Conservation (phyloP, 2,888 invertebrate genomes). For the Lasioglossum villosulum region DNA sequence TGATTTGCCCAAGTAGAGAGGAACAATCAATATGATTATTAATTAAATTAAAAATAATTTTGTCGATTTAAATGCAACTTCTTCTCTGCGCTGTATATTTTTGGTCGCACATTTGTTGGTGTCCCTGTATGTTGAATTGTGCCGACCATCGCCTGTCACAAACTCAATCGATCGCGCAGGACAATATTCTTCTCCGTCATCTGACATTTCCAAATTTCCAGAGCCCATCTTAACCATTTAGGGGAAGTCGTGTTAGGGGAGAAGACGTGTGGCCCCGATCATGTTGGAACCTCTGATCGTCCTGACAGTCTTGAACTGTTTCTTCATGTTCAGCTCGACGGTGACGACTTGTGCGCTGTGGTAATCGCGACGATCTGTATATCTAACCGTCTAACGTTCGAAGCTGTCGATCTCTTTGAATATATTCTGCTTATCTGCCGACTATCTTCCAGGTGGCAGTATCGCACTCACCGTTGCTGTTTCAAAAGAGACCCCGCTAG, state of each 20-base stretch:
- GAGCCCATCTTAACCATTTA: not conserved
- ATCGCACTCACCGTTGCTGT: conserved; percentile 65
- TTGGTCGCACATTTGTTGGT: not conserved
- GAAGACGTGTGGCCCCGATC: not conserved
- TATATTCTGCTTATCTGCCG: too few relatives aligned
- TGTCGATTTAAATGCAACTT: not conserved
- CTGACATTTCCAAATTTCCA: conserved; percentile 40
- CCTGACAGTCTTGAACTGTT: conserved; percentile 75
- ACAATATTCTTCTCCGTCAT: not conserved
- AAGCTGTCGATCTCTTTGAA: too few relatives aligned
- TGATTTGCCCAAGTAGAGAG: too few relatives aligned
- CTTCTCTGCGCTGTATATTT: not conserved
- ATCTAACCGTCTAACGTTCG: too few relatives aligned
- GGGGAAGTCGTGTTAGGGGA: not conserved
- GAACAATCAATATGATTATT: too few relatives aligned
- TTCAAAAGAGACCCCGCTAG: conserved; percentile 30
- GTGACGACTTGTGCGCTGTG: conserved; percentile 76
- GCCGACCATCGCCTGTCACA: conserved; percentile 1
- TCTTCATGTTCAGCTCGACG: conserved; percentile 77
- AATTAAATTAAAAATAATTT: too few relatives aligned
- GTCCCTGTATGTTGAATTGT: not conserved
- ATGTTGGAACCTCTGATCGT: conserved; percentile 75
- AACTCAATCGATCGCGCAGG: not conserved
- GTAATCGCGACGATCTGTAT: conserved; percentile 45
- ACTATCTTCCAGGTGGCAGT: conserved; percentile 70